Percentiles rank a stretch among this genome's conserved stretches.
Conservation (phyloP, 2,797 vertebrate genomes). For the Sebastes variabilis region DNA sequence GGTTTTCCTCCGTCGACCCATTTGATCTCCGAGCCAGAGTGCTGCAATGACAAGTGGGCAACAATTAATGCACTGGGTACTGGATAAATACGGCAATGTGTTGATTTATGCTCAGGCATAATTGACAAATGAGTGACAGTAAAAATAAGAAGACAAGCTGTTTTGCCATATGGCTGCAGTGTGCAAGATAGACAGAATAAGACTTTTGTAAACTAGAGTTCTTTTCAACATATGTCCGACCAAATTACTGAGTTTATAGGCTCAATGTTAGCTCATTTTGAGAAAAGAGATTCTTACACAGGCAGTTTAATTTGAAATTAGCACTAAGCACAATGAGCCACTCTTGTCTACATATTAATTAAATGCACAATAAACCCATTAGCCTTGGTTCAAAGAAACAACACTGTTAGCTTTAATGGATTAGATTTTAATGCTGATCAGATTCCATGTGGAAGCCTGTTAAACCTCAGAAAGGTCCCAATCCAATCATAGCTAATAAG, state of each 20-base stretch:
- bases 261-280: neutral
- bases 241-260: neutral
- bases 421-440: slow-evolving; percentile 30
- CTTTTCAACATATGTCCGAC: neutral
- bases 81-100: neutral
- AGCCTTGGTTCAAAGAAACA: neutral
- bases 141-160: neutral
- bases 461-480: neutral
- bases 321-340: neutral
- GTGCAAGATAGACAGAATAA: neutral
- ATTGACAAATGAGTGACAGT: neutral
- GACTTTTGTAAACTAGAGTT: neutral
- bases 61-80: neutral
- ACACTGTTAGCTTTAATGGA: slow-evolving; percentile 6
- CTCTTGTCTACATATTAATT: neutral
- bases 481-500: slow-evolving; percentile 39
- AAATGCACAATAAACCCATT: slow-evolving; percentile 15
- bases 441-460: slow-evolving; percentile 27
- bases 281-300: neutral
- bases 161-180: neutral
- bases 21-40: slow-evolving; percentile 92
- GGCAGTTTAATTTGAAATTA: neutral
- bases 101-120: neutral
- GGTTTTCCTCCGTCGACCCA: slow-evolving; percentile 97
- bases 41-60: slow-evolving; percentile 75